These are phyloP conservation scores for Dexiosoma caninum DNA, from an alignment of 2,888 invertebrate species.

Conservation along the genomic window DNA sequence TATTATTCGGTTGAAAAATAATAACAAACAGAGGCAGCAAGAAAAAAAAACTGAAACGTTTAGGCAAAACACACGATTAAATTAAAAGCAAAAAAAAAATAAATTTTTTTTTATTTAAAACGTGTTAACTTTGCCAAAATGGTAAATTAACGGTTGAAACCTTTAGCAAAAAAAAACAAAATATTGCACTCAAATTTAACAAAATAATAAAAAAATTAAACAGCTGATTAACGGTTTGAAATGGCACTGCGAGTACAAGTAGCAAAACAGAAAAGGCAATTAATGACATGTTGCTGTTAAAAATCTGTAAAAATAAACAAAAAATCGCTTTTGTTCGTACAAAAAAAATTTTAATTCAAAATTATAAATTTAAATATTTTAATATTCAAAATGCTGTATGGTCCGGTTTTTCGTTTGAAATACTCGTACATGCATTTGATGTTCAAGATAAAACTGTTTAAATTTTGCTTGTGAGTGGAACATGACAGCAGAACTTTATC, in stretches of 20 bases:
- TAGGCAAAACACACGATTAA: conserved; percentile 24
- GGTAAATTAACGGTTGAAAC: conserved; percentile 36
- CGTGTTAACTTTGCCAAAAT: conserved; percentile 42
- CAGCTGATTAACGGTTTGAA: conserved; percentile 51
- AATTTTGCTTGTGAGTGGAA: neutral
- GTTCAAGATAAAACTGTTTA: conserved; percentile 30
- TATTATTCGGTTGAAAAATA: conserved; percentile 9
- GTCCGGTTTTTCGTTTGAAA: neutral
- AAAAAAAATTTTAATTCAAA: neutral
- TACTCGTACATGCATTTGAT: neutral
- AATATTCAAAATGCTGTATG: neutral
- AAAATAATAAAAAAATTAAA: conserved; percentile 20
- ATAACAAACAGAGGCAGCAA: conserved; percentile 11
- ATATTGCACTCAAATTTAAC: neutral
- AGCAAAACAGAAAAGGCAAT: conserved; percentile 50
- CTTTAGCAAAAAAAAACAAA: neutral
- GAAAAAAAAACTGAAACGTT: neutral
- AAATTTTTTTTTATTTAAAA: conserved; percentile 7
- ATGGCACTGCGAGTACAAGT: conserved; percentile 40
- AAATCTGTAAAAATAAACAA: conserved; percentile 10
- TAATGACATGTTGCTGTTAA: conserved; percentile 58
- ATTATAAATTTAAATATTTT: neutral
- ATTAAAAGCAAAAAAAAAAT: neutral
- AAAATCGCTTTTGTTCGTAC: neutral
- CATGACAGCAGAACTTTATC: conserved; percentile 24